Evolutionary conservation across 2,113 vertebrate genomes (phyloP).

Genomic region (Channa argus): DNA sequence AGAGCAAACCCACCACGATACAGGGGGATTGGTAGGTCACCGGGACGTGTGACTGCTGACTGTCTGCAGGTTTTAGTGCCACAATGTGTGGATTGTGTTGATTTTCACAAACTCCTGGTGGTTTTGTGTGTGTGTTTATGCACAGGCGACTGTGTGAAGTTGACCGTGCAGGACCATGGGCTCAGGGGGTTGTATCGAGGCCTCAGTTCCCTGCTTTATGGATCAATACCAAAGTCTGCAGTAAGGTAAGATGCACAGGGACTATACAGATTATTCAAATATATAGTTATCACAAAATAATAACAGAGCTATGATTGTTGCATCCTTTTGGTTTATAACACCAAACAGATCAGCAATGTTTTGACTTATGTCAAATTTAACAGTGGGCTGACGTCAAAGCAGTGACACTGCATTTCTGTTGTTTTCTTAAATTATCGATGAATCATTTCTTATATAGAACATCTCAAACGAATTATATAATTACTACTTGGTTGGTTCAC

Average conservation of each 20-base stretch:
- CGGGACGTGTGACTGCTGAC: conserved; percentile 19
- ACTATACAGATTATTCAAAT: background rate
- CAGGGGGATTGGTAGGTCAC: conserved; percentile 81
- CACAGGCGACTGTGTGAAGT: conserved; percentile 83
- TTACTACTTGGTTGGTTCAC: no score
- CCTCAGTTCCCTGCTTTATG: conserved; percentile 85
- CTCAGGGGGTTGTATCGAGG: conserved; percentile 84
- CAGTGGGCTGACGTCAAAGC: conserved; percentile 6
- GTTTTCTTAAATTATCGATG: background rate
- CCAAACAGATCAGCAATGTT: background rate
- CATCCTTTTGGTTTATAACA: background rate
- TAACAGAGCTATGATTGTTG: background rate
- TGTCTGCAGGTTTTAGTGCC: background rate
- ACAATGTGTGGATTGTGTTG: background rate
- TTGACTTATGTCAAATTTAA: background rate
- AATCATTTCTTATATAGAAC: background rate
- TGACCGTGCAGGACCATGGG: conserved; percentile 84
- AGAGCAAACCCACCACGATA: conserved; percentile 80
- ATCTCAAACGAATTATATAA: no score
- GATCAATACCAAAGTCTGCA: conserved; percentile 86
- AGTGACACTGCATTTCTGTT: conserved; percentile 5
- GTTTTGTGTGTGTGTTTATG: conserved; percentile 37
- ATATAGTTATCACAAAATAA: background rate
- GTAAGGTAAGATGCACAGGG: conserved; percentile 75
- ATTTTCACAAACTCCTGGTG: background rate